Evolutionary conservation across 1,140 invertebrate genomes (phyloP).

Genomic region (Leptopilina clavipes): DNA sequence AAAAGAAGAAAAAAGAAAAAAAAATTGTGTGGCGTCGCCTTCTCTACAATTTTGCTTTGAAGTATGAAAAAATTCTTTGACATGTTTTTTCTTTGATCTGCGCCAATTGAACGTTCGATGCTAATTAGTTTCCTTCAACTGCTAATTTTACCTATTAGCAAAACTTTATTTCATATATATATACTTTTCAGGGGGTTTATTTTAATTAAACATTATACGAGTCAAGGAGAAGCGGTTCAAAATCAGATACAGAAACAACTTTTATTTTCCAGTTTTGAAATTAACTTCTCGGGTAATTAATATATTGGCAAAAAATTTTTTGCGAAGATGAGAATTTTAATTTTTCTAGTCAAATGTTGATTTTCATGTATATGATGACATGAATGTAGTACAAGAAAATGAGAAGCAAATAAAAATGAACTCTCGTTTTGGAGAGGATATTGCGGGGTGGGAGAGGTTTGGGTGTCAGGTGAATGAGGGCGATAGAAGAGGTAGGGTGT

Average conservation of each 20-base stretch:
- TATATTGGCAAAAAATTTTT: too few relatives aligned
- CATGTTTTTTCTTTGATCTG: slow-evolving; percentile 30
- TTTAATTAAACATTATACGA: background rate
- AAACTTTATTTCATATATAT: background rate
- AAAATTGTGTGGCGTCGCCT: background rate
- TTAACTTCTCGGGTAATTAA: too few relatives aligned
- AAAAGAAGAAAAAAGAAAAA: slow-evolving; percentile 15
- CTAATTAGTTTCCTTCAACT: slow-evolving; percentile 30
- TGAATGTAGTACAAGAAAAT: slow-evolving; percentile 64
- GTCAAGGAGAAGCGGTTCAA: background rate
- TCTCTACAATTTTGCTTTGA: slow-evolving; percentile 31
- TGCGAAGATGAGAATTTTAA: too few relatives aligned
- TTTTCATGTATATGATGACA: background rate
- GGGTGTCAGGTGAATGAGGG: slow-evolving; percentile 33
- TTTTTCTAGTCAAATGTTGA: too few relatives aligned
- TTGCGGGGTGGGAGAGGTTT: too few relatives aligned
- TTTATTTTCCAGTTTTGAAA: too few relatives aligned
- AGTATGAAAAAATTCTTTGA: slow-evolving; percentile 27
- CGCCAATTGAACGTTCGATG: slow-evolving; percentile 20
- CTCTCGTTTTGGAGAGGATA: slow-evolving; percentile 44
- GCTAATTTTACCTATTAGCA: slow-evolving; percentile 25
- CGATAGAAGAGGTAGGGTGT: slow-evolving; percentile 48
- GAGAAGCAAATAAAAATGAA: slow-evolving; percentile 52
- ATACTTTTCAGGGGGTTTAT: background rate
- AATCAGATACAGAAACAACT: background rate